A percentile compares a stretch with the other conserved stretches of the same genome.
Evolutionary conservation across 2,113 vertebrate genomes (phyloP).

Genomic region (Zosterops borbonicus): DNA sequence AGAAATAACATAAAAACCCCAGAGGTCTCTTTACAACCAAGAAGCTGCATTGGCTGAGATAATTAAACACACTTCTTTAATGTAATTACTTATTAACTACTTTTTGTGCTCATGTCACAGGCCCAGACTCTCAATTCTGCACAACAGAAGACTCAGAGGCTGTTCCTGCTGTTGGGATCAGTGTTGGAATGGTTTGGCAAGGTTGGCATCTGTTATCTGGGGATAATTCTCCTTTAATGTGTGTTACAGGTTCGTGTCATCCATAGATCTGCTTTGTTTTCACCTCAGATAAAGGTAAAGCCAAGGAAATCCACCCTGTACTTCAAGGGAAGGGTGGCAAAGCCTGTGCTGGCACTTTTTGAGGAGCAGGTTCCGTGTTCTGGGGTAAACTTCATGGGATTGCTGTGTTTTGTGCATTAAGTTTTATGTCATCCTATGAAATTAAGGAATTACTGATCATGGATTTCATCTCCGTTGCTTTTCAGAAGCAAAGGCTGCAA

Average conservation of each 20-base stretch:
- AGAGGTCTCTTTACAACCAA: background rate
- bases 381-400: background rate
- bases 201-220: background rate
- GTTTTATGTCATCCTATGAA: background rate
- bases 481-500: background rate
- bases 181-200: background rate
- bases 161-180: background rate
- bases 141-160: background rate
- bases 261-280: background rate
- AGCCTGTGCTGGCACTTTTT: background rate
- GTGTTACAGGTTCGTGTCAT: background rate
- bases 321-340: background rate
- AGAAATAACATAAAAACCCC: background rate
- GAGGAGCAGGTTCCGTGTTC: background rate
- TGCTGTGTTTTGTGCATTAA: too few species aligned
- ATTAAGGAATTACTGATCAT: background rate
- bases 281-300: background rate
- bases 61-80: background rate
- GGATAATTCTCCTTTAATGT: background rate
- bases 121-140: background rate
- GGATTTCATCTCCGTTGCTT: background rate
- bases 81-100: background rate
- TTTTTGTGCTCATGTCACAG: background rate
- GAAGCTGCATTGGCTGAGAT: background rate
- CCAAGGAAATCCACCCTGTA: background rate